phyloP scores from a whole-genome alignment of 2,888 invertebrate species.

The Mongoloraphidia duomilia region DNA sequence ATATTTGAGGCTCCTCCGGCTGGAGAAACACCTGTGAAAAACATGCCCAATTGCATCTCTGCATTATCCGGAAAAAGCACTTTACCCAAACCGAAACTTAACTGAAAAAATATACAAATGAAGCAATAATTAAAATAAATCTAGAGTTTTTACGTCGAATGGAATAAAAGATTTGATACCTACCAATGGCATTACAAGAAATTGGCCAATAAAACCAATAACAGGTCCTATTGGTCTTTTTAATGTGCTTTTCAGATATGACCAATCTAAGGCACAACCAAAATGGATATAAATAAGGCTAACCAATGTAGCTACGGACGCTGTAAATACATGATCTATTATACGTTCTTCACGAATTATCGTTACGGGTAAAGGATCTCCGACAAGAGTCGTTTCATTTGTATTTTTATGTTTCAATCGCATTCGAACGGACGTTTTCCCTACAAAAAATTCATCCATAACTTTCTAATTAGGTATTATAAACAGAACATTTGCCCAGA shows the following conservation, averaged over 20 bases:
- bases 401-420: conserved; percentile 17
- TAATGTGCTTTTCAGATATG: conserved; percentile 47
- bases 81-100: conserved; percentile 57
- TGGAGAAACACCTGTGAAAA: conserved; percentile 80
- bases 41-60: conserved; percentile 69
- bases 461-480: not conserved
- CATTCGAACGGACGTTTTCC: conserved; percentile 23
- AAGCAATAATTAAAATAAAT: not conserved
- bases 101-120: conserved; percentile 30
- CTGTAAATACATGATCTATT: conserved; percentile 60
- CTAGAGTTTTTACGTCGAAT: not conserved
- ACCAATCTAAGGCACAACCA: conserved; percentile 75
- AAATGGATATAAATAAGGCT: conserved; percentile 79
- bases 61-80: conserved; percentile 52
- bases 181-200: conserved; percentile 75
- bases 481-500: not conserved
- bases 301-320: conserved; percentile 59
- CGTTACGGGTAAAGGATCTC: conserved; percentile 31
- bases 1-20: conserved; percentile 96
- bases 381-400: conserved; percentile 16
- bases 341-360: conserved; percentile 45
- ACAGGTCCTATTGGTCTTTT: conserved; percentile 60
- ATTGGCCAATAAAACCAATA: conserved; percentile 68
- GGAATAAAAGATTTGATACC: conserved; percentile 21
- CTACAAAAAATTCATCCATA: conserved; percentile 18